Evolutionary conservation across 2,797 vertebrate species (phyloP), one percentile per base, ranked within the genome.

Genomic region (Coregonus suidteri): DNA sequence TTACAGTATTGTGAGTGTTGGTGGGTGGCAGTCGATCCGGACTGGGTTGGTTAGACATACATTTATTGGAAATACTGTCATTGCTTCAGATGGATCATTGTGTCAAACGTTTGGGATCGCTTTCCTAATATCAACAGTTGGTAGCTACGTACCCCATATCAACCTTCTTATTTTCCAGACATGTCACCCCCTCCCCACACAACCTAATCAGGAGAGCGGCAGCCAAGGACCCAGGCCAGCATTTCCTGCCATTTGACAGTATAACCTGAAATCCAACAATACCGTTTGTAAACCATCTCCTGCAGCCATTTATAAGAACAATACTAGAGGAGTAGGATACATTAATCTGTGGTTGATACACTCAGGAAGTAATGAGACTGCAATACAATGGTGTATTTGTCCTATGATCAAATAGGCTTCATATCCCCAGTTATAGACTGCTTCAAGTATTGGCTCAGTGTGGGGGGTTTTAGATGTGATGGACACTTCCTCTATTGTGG

Each of bases 311-410:
- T 78, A 89, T 86, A 87, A 88, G 86, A 90, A 91, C 89, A 92
- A 91, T 90, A 83, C 85, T 65, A 82, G 81, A 80, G 79, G 79
- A 76, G 88, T 90, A 93, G 94, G 92, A 94, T 91, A 84, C 87
- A 93, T 94, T 93, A 91, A 93, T 93, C 84, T 83, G 69, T 53
- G 87, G 82, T 89, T 92, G 87, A 93, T 93, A 90, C 91, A 93
- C 91, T 91, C 84, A 91, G 94, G 94, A 95, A 94, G 91, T 90
- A 92, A 94, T 95, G 91, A 74, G 77, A 81, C 85, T 76, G 85
- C 90, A 94, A 93, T 93, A 93, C 93, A 93, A 91, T 90, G 81
- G 91, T 76, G 86, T 79, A 83, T 89, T 87, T 31, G 91, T 88
- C 90, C 89, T 77, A 88, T 88, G 88, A 88, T 85, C 78, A 90